Conservation (phyloP, 37 sponge, comb jelly and placozoan species). For the Cladorhizidae sp. region DNA sequence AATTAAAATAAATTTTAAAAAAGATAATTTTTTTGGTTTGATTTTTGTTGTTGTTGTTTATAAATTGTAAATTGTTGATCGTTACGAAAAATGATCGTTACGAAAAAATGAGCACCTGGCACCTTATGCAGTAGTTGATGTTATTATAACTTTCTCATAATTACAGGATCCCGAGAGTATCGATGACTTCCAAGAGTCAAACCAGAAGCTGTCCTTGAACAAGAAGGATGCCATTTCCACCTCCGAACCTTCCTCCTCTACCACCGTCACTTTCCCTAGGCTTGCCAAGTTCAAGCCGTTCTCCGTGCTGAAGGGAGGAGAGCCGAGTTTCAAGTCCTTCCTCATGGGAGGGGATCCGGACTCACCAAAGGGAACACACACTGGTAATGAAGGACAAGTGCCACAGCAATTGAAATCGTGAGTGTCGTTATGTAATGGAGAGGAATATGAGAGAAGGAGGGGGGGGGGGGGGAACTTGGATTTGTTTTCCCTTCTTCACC, state of each 20-base stretch:
- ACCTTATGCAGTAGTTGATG: too few species aligned
- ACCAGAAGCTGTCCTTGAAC: not conserved
- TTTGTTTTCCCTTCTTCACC: too few species aligned
- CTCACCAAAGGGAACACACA: not conserved
- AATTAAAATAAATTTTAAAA: too few species aligned
- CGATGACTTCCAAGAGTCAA: constrained; percentile 18
- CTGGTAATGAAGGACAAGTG: not conserved
- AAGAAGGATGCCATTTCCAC: not conserved
- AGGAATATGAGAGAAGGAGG: too few species aligned
- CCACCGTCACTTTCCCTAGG: not conserved
- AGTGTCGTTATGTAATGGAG: not conserved
- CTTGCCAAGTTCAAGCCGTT: not conserved
- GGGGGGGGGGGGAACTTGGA: too few species aligned
- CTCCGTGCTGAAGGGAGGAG: not conserved
- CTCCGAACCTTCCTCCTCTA: not conserved
- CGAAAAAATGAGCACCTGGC: too few species aligned
- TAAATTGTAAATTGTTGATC: too few species aligned
- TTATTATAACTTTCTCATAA: too few species aligned
- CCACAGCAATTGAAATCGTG: not conserved
- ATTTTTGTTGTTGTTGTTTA: too few species aligned
- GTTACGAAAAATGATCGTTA: too few species aligned
- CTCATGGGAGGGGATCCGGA: not conserved
- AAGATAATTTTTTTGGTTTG: too few species aligned
- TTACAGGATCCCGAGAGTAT: constrained; percentile 53
- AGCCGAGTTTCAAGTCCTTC: constrained; percentile 12